These are phyloP conservation scores for Panurus biarmicus DNA, from an alignment of 2,113 vertebrate genomes.

Conservation along the genomic window DNA sequence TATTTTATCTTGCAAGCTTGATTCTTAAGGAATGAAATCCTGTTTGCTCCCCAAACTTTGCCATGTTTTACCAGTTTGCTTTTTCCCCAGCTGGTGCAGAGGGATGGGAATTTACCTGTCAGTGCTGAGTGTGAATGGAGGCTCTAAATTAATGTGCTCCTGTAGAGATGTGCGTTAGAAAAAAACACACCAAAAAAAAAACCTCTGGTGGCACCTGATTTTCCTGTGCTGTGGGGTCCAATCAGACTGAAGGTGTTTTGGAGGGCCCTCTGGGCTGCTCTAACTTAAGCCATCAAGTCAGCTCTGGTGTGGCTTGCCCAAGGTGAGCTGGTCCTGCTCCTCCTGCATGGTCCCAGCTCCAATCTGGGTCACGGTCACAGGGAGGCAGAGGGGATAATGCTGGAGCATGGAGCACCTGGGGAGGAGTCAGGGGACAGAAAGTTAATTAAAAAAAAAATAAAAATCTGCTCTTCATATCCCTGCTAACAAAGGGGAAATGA, in stretches of 20 bases:
- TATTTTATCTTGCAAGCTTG: neutral
- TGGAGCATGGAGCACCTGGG: neutral
- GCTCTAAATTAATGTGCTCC: neutral
- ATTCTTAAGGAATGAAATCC: neutral
- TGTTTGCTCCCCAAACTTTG: neutral
- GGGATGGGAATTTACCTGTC: neutral
- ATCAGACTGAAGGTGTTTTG: neutral
- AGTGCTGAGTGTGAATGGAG: neutral
- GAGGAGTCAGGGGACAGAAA: conserved; percentile 29
- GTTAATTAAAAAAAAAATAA: conserved; percentile 55
- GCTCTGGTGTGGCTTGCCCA: neutral
- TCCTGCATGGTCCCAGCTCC: neutral
- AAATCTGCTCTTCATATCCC: neutral
- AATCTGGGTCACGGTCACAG: conserved; percentile 20
- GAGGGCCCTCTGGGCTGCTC: neutral
- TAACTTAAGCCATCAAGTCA: conserved; percentile 12
- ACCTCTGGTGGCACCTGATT: neutral
- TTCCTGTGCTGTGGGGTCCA: neutral
- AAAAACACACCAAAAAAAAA: neutral
- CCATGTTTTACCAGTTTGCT: neutral
- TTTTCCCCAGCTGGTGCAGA: neutral
- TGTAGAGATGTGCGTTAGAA: neutral
- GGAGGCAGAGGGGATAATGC: neutral
- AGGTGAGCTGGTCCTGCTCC: neutral
- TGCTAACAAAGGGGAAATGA: neutral